Evolutionary conservation across 2,888 invertebrate genomes (phyloP), one percentile per base, ranked within the genome.

Genomic region (Caenorhabditis parvicauda): DNA sequence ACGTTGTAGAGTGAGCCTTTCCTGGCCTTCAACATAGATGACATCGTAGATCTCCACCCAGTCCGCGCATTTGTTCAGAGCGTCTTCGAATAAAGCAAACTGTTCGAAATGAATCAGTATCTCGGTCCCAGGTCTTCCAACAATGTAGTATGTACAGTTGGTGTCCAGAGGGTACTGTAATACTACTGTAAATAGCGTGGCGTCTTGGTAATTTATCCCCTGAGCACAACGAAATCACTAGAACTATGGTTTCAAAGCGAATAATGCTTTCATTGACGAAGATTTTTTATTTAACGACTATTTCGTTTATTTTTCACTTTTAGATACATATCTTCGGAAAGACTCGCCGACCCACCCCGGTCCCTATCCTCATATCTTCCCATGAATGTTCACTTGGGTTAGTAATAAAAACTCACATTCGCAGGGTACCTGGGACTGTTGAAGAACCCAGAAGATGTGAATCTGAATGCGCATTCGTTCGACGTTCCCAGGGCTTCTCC

Each of bases 281-380:
- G 76, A 83, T 83, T 70, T 74, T 6, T 21, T 19, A 39, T 2
- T 6, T 7, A 44, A 35, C 19, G 21, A 35, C n/a, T n/a, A n/a
- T n/a, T 12, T 45, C 28, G 6, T 19, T 9, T 47, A 19, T 1
- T 25, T 22, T 14, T 21, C n/a, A 17, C 5, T 61, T 75, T 52
- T 54, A 76, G 75, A 67, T 19, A 71, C 67, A 47, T 79, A 63
- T 62, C 64, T 73, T 56, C 67, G 88, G 81, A 89, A 98, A 80
- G 86, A 92, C 81, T 93, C 96, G 59, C 95, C 96, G 64, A 98
- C 98, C 64, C 98, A 98, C 86, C 98, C 98, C 64, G 98, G 98
- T 74, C 89, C 92, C 80, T 99, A 98, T 86, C 96, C 98, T 73
- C 56, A 58, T 25, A 64, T 67, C n/a, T 12, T 32, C 35, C n/a